phyloP scores from a whole-genome alignment of 2,113 vertebrate genomes.

The Poeciliopsis occidentalis region DNA sequence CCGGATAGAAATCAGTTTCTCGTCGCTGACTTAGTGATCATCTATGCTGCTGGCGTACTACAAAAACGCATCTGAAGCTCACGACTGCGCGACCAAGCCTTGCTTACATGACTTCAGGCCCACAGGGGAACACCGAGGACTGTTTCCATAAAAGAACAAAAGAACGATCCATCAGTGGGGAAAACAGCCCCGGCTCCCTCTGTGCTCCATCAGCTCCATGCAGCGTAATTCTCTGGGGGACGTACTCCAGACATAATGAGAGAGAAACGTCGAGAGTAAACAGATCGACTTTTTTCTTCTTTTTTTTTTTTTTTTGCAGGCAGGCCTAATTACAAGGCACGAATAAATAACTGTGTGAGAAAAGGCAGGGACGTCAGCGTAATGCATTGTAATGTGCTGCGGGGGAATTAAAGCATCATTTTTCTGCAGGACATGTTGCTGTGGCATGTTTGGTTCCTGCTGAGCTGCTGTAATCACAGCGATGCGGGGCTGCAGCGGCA shows the following conservation, averaged over 20 bases:
- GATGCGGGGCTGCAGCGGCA: constrained; percentile 19
- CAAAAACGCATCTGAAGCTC: constrained; percentile 4
- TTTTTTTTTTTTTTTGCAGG: constrained; percentile 31
- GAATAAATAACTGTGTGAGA: constrained; percentile 73
- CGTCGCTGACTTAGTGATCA: constrained; percentile 2
- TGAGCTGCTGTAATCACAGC: constrained; percentile 30
- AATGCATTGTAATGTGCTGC: constrained; percentile 68
- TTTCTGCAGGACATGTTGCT: constrained; percentile 56
- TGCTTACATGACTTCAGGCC: constrained; percentile 29
- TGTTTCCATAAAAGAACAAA: constrained; percentile 57
- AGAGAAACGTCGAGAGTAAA: constrained; percentile 70
- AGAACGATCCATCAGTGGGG: constrained; percentile 56
- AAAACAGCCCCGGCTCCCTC: constrained; percentile 45
- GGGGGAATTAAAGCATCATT: constrained; percentile 61
- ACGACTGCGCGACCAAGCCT: constrained; percentile 34
- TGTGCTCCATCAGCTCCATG: constrained; percentile 55
- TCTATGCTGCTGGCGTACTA: constrained; percentile 3
- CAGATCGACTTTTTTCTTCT: constrained; percentile 69
- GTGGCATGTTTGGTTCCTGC: constrained; percentile 42
- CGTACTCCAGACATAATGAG: constrained; percentile 73
- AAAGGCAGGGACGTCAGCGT: constrained; percentile 49
- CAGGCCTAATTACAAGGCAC: constrained; percentile 73
- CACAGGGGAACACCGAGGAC: constrained; percentile 11
- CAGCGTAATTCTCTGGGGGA: constrained; percentile 62
- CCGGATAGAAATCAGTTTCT: neutral